Conservation (phyloP, 2,113 vertebrate species). For the Chaetops frenatus region DNA sequence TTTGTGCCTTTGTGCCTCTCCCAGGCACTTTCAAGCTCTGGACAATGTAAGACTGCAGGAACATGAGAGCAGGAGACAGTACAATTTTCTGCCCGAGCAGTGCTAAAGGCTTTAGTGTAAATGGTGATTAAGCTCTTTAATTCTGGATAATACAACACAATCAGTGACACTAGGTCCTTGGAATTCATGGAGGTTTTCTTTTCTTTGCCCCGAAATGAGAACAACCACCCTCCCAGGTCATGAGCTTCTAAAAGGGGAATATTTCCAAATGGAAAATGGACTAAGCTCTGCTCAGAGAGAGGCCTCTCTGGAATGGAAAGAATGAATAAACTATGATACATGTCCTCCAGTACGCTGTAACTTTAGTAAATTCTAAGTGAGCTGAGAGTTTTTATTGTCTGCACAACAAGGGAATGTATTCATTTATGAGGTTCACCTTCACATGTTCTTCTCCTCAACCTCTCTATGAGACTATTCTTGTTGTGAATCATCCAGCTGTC, state of each 20-base stretch:
- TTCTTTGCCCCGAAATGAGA: neutral
- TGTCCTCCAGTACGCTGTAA: neutral
- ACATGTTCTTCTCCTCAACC: neutral
- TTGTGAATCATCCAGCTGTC: conserved; percentile 12
- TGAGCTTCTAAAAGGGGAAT: neutral
- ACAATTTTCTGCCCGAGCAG: neutral
- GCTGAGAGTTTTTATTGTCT: neutral
- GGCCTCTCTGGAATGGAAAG: conserved; percentile 8
- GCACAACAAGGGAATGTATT: neutral
- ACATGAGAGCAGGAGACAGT: neutral
- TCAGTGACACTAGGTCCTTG: neutral
- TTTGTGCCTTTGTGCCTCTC: neutral
- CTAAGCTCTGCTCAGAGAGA: neutral
- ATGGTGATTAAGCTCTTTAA: neutral
- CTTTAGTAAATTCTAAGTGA: neutral
- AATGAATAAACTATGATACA: conserved; percentile 14
- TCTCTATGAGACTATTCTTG: neutral
- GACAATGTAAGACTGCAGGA: neutral
- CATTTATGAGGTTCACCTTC: neutral
- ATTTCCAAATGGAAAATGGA: neutral
- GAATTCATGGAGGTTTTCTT: neutral
- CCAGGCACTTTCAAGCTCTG: neutral
- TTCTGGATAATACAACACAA: neutral
- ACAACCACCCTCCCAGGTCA: neutral
- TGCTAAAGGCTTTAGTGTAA: neutral